These are phyloP conservation scores for Liposcelis brunnea DNA, from an alignment of 2,888 invertebrate species.

Conservation along the genomic window DNA sequence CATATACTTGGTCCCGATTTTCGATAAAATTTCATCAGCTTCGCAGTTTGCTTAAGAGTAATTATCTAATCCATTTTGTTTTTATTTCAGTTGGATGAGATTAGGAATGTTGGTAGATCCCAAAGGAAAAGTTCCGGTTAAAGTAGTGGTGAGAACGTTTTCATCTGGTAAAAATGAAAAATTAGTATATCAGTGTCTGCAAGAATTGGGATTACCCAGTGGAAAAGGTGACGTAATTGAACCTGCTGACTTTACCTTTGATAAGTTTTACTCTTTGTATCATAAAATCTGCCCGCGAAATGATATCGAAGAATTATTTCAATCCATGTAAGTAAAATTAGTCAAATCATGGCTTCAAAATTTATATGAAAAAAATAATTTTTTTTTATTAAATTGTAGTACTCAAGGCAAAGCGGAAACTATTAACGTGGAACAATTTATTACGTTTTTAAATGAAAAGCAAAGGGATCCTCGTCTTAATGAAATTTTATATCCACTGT, in stretches of 20 bases:
- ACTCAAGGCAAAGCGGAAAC: constrained; percentile 62
- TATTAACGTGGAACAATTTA: constrained; percentile 71
- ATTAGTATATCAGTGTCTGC: constrained; percentile 89
- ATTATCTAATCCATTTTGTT: no score
- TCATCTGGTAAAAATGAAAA: constrained; percentile 99
- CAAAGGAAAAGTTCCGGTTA: constrained; percentile 89
- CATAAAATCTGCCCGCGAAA: constrained; percentile 98
- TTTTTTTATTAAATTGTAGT: neutral
- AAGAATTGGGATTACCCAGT: constrained; percentile 82
- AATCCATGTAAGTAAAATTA: constrained; percentile 64
- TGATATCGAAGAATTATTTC: constrained; percentile 95
- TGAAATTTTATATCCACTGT: constrained; percentile 95
- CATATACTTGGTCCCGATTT: no score
- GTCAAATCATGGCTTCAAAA: constrained; percentile 7
- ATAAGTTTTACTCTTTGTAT: constrained; percentile 95
- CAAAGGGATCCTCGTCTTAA: constrained; percentile 96
- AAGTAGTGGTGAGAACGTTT: constrained; percentile 91
- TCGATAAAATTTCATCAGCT: no score
- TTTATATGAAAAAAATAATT: neutral
- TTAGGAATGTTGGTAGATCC: constrained; percentile 86
- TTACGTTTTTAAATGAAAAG: constrained; percentile 89
- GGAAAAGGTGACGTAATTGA: constrained; percentile 91
- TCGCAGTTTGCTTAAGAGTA: no score
- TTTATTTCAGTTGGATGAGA: constrained; percentile 98
- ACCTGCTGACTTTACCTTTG: constrained; percentile 87